These are phyloP conservation scores for Calonectris borealis DNA, from an alignment of 2,113 vertebrate genomes.

Conservation along the genomic window DNA sequence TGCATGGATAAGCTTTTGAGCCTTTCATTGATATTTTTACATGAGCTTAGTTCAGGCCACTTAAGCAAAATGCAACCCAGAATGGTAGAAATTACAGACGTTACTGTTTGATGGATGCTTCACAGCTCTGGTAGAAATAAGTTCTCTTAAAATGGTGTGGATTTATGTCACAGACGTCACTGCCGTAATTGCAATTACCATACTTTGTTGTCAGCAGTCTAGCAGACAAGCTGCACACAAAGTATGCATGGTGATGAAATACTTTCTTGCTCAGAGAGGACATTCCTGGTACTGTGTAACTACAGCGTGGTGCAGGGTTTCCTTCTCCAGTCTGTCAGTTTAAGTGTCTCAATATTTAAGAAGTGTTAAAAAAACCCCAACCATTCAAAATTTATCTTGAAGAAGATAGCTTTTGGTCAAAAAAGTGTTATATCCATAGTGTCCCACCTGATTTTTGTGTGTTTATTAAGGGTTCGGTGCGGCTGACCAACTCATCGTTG, in stretches of 20 bases:
- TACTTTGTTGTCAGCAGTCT: neutral
- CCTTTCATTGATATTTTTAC: neutral
- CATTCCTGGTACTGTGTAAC: neutral
- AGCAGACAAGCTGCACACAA: neutral
- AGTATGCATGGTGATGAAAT: neutral
- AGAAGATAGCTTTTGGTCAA: neutral
- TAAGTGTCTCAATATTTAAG: neutral
- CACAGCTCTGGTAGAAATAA: neutral
- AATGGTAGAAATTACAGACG: neutral
- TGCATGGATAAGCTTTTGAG: neutral
- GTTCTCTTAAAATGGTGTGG: neutral
- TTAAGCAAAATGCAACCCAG: neutral
- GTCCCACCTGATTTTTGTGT: neutral
- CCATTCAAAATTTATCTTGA: neutral
- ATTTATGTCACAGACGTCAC: neutral
- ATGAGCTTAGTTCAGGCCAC: neutral
- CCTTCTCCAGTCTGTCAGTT: neutral
- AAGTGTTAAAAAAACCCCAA: neutral
- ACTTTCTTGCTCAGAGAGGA: neutral
- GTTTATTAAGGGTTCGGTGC: neutral
- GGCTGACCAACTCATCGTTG: neutral
- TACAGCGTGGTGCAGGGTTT: neutral
- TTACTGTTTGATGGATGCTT: neutral
- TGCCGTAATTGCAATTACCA: neutral
- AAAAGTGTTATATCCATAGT: neutral